Percentiles rank a stretch among this genome's conserved stretches.
These are phyloP conservation scores for Malurus alboscapulatus DNA, from an alignment of 2,113 vertebrate species.

Conservation along the genomic window DNA sequence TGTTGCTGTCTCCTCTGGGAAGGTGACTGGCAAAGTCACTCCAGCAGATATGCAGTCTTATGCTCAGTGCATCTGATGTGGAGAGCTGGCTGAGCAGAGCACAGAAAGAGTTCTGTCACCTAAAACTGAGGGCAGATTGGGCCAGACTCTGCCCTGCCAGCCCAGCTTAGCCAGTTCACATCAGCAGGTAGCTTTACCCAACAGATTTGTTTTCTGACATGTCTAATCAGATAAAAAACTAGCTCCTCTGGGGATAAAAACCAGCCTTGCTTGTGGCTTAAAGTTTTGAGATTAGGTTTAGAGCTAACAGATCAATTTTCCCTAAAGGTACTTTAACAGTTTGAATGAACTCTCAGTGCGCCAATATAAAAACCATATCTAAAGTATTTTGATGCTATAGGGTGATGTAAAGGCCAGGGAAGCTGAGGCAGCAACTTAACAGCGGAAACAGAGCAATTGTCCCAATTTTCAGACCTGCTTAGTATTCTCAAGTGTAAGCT, in stretches of 20 bases:
- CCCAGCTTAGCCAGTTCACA: neutral
- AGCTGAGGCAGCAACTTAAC: neutral
- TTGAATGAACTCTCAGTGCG: neutral
- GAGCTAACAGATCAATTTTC: neutral
- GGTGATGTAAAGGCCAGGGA: neutral
- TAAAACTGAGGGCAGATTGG: neutral
- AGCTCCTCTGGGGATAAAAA: neutral
- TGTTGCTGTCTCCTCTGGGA: neutral
- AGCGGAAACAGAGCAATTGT: neutral
- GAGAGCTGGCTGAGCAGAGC: neutral
- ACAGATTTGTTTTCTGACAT: neutral
- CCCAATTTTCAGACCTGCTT: neutral
- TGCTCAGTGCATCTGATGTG: neutral
- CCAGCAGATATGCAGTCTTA: neutral
- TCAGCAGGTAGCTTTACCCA: neutral
- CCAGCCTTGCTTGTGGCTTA: neutral
- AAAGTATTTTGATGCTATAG: neutral
- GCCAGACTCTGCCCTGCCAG: neutral
- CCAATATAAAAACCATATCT: neutral
- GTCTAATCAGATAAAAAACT: neutral
- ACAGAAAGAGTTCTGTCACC: neutral
- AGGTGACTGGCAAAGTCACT: neutral
- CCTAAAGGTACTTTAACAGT: neutral
- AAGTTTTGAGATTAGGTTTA: neutral
- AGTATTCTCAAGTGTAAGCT: neutral